Conservation (phyloP, 35 echinoderm and acorn worm species). For the Lytechinus pictus region DNA sequence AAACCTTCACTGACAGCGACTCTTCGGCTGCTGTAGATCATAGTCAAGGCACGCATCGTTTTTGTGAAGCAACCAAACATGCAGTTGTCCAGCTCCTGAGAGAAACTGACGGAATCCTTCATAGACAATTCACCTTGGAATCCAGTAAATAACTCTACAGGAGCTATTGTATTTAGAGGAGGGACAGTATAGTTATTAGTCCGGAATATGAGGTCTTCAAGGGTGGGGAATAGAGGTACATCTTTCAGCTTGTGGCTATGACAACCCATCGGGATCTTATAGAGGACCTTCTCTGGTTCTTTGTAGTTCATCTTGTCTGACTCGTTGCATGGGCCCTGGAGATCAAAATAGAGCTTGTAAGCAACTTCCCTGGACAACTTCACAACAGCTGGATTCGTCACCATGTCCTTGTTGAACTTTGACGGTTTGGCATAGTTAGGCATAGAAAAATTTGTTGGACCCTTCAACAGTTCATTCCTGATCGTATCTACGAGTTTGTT, state of each 20-base stretch:
- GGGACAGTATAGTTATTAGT: slow-evolving; percentile 44
- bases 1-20: slow-evolving; percentile 43
- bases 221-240: slow-evolving; percentile 63
- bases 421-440: slow-evolving; percentile 49
- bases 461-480: slow-evolving; percentile 33
- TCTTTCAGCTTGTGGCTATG: slow-evolving; percentile 57
- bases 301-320: slow-evolving; percentile 51
- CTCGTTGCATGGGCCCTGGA: slow-evolving; percentile 31
- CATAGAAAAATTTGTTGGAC: background rate
- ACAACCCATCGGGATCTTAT: slow-evolving; percentile 64
- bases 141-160: slow-evolving; percentile 18
- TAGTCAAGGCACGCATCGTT: slow-evolving; percentile 51
- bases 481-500: slow-evolving; percentile 39
- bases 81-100: slow-evolving; percentile 42
- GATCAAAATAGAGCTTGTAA: slow-evolving; percentile 56
- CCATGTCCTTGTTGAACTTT: slow-evolving; percentile 42
- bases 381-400: slow-evolving; percentile 50
- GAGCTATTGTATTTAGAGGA: slow-evolving; percentile 50
- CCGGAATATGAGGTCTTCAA: slow-evolving; percentile 18
- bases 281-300: slow-evolving; percentile 33
- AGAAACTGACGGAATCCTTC: background rate
- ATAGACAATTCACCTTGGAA: slow-evolving; percentile 49
- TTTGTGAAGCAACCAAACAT: slow-evolving; percentile 48
- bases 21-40: slow-evolving; percentile 24
- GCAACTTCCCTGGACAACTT: slow-evolving; percentile 56